These are phyloP conservation scores for Phaethon lepturus DNA, from an alignment of 2,113 vertebrate genomes.

Conservation along the genomic window DNA sequence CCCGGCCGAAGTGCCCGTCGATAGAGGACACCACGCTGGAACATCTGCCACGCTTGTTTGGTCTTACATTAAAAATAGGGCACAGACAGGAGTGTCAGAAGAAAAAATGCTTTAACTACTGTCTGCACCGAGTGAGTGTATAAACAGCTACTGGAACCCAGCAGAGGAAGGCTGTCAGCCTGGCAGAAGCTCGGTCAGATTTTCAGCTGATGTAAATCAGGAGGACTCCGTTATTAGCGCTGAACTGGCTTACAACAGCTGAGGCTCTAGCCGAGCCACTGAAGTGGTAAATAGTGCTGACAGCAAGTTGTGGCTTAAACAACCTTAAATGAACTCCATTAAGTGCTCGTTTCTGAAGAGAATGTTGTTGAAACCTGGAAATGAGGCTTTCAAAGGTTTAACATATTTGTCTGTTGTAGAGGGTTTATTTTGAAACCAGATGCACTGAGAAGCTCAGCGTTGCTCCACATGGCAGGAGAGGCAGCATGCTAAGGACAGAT, in stretches of 20 bases:
- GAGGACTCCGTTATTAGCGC: conserved; percentile 36
- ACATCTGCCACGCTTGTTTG: not conserved
- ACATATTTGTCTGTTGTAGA: conserved; percentile 58
- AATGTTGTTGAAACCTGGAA: conserved; percentile 73
- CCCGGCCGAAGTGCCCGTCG: not conserved
- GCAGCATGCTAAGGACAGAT: not conserved
- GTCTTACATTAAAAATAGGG: conserved; percentile 16
- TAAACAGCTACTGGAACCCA: conserved; percentile 66
- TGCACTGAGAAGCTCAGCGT: not conserved
- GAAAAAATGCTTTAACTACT: conserved; percentile 41
- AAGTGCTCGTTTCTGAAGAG: conserved; percentile 60
- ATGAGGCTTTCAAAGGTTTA: conserved; percentile 65
- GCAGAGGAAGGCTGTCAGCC: conserved; percentile 66
- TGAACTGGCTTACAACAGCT: conserved; percentile 56
- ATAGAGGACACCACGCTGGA: not conserved
- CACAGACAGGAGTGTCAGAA: conserved; percentile 26
- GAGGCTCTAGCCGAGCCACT: conserved; percentile 64
- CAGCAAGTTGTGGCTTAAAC: conserved; percentile 68
- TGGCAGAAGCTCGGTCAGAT: conserved; percentile 54
- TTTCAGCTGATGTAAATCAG: conserved; percentile 72
- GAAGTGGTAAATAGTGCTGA: conserved; percentile 73
- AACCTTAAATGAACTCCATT: conserved; percentile 72
- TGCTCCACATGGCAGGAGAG: conserved; percentile 40
- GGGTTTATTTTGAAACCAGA: conserved; percentile 65
- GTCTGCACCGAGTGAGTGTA: not conserved